Evolutionary conservation across 2,113 vertebrate genomes (phyloP), one percentile per base, ranked within the genome.

Genomic region (Syngnathoides biaculeatus): DNA sequence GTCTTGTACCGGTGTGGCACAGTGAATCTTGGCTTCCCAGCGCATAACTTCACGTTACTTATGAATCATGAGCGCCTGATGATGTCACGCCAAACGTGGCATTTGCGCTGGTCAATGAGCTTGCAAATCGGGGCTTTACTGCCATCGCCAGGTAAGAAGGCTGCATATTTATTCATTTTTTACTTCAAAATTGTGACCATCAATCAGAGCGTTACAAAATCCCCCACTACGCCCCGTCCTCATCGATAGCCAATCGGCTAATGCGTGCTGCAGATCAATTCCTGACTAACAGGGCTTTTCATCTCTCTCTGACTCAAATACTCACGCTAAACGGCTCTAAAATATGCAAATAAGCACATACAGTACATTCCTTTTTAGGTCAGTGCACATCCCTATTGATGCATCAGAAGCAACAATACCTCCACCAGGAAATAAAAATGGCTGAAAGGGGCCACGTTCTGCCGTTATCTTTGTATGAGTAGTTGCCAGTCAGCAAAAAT

Each of bases 181-280:
- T 91, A 82, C 81, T 78, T 71, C 64, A 57, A 84, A 86, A 92
- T 87, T 85, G 81, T 86, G 81, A 56, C 80, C 81, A 88, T 90
- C 82, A 86, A 84, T 86, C 85, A 88, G 81, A 58, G 73, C 67
- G 63, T 80, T 87, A 91, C 91, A 91, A 92, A 93, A 35, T 5
- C 30, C 30, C 30, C 30, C 1, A 35, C 30, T 83, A 20, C 71
- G 48, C 72, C 62, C 86, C 89, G 89, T 90, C 91, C 91, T 90
- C 90, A 91, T 93, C 92, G 92, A 93, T 91, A 91, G 81, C 83
- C 89, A 93, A 92, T 93, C 90, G 88, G 84, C 91, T 93, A 92
- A 93, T 92, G 91, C 86, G 88, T 80, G 83, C 75, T 20, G 68
- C 78, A 64, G 81, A 92, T 93, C 90, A 90, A 91, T 92, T 87